These are phyloP conservation scores for Xestia c-nigrum DNA, from an alignment of 2,888 invertebrate species.

Conservation along the genomic window DNA sequence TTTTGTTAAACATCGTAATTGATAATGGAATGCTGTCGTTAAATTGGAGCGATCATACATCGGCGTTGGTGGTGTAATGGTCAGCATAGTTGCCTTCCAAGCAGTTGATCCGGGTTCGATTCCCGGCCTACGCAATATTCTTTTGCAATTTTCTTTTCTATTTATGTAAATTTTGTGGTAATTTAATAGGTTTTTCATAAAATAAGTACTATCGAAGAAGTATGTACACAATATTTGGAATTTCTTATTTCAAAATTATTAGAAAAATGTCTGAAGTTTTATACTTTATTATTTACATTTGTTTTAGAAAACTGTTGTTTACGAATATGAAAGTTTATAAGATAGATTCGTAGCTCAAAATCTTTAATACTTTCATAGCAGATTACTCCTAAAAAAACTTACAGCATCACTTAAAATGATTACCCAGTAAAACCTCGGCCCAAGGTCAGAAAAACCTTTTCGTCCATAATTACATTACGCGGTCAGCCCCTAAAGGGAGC, in stretches of 20 bases:
- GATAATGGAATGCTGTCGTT: neutral
- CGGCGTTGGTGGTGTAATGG: constrained; percentile 90
- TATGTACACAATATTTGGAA: neutral
- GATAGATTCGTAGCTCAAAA: neutral
- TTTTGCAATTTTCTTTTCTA: constrained; percentile 59
- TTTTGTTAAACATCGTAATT: constrained; percentile 21
- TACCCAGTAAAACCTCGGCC: neutral
- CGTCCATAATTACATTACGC: constrained; percentile 55
- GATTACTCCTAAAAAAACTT: neutral
- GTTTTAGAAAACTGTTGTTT: neutral
- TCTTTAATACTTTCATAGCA: neutral
- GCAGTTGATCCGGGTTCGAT: constrained; percentile 91
- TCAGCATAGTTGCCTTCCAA: constrained; percentile 91
- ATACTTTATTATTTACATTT: neutral
- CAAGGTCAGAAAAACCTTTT: constrained; percentile 42
- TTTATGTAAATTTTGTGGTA: neutral
- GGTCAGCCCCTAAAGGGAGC: constrained; percentile 50
- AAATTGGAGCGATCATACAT: accelerated
- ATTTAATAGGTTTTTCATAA: neutral
- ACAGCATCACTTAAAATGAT: constrained; percentile 33
- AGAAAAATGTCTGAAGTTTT: neutral
- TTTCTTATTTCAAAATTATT: neutral
- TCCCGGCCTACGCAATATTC: constrained; percentile 88
- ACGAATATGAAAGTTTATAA: too few relatives aligned
- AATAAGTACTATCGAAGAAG: neutral